Evolutionary conservation across 2,113 vertebrate genomes (phyloP), one percentile per base, ranked within the genome.

Genomic region (Oncorhynchus clarkii): DNA sequence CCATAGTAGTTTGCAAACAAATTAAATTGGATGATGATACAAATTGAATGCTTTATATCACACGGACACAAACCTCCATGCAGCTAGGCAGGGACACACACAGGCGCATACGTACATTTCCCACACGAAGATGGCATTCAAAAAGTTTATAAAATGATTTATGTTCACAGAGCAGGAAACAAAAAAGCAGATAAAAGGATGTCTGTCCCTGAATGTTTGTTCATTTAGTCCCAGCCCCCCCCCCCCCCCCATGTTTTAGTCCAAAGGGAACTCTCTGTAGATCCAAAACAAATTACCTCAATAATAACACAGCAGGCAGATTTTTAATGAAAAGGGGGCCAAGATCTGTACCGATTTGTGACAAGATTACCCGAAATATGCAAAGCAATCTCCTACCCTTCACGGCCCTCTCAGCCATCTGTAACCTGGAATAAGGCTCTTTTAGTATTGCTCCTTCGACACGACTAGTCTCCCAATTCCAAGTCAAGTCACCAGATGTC

Each of bases 281-380:
- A 84, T 86, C 78, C 74, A 78, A 87, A 88, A 88, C 82, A 85
- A 87, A 88, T 78, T 87, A 73, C 83, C 89, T 77, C 76, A 83
- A 82, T 79, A 86, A 82, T 81, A 77, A 82, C 66, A 78, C 82
- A 84, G 67, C 9, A 7, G 78, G 69, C 68, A 71, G 39, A 73
- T 83, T 88, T 84, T 84, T 73, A 76, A 86, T 88, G 71, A 85
- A 88, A 80, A 76, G 74, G 65, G 45, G 76, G 65, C 75, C 59
- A 82, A 82, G 81, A 87, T 80, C 84, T 83, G 75, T 72, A 64
- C 49, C 79, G 76, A 87, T 73, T 72, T 90, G 74, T 72, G 84
- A 82, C 78, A 84, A 83, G 82, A 88, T 89, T 86, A 85, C 71
- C 71, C 69, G 75, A 77, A 85, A 89, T 82, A 82, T 84, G 87